Base-by-base conservation (phyloP, 2,113 vertebrate genomes). In the Bothrops jararaca region DNA sequence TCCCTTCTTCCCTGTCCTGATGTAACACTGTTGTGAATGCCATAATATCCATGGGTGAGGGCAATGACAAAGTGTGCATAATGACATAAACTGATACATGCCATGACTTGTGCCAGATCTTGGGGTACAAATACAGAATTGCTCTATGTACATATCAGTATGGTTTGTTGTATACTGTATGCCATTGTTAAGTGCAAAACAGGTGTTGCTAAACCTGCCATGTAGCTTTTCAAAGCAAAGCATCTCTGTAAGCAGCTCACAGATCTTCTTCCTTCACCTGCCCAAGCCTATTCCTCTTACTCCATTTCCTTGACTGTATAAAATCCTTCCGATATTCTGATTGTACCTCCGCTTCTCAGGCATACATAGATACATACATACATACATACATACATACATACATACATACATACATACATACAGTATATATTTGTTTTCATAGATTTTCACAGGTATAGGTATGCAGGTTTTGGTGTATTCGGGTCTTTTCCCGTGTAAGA, bases 321-420 rank as follows among this genome's bases (percentile, higher is more conserved):
- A 34, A 15, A 69, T 5, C 24, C 29, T 15, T 54, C 88, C 39
- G 58, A 54, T 53, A 10, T 56, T 57, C 34, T 57, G 13, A 57
- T 56, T 54, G 18, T 42, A 39, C 22, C n/a, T 42, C 34, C 29
- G 15, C 12, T 53, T 8, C 3, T 53, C 26, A 54, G 64, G 29
- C 11, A 34, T 18, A 74, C 4, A 56, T 54, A 54, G 18, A 54
- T 45, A 80, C 8, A 50, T 1, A 50, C 1, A 48, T 0, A 48
- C 7, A 48, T 1, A 48, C 1, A 48, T 1, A 50, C 1, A 50
- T 1, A 50, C 8, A 50, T 9, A 50, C 0, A 50, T 1, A 50
- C 0, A 48, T 8, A 48, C 6, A 48, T 1, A 48, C 6, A 48
- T 9, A 50, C 1, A 50, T 9, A 50, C 6, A 48, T 48, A 48